Percentiles rank a stretch among this genome's conserved stretches.
Conservation (phyloP, 2,797 vertebrate genomes). For the Otolemur crassicaudatus region DNA sequence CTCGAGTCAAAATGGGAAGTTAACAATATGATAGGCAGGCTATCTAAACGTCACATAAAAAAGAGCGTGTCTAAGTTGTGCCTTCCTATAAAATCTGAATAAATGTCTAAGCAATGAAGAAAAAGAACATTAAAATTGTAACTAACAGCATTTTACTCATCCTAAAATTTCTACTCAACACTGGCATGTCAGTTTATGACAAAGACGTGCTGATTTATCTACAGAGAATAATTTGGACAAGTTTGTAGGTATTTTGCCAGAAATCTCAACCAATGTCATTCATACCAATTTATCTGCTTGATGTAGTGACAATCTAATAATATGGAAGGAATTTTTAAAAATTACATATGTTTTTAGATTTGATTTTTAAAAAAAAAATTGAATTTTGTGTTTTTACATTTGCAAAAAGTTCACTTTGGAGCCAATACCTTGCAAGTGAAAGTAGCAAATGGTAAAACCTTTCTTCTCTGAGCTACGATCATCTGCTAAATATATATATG, state of each 20-base stretch:
- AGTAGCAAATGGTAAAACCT: slow-evolving; percentile 44
- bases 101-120: neutral
- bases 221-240: neutral
- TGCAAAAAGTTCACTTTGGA: slow-evolving; percentile 26
- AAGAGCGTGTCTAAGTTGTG: neutral
- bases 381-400: slow-evolving; percentile 36
- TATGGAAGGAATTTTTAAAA: neutral
- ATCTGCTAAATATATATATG: neutral
- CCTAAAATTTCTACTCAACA: neutral
- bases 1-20: neutral
- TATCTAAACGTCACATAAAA: neutral
- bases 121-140: neutral
- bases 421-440: slow-evolving; percentile 53
- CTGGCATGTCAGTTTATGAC: neutral
- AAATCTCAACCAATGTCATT: neutral
- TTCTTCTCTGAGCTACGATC: slow-evolving; percentile 63
- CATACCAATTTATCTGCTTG: neutral
- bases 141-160: neutral
- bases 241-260: neutral
- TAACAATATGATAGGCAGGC: neutral
- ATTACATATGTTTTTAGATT: neutral
- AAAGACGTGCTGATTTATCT: neutral
- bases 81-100: neutral
- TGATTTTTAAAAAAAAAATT: neutral
- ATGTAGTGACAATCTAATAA: neutral